Conservation (phyloP, 1,140 invertebrate genomes). For the Achatina immaculata region DNA sequence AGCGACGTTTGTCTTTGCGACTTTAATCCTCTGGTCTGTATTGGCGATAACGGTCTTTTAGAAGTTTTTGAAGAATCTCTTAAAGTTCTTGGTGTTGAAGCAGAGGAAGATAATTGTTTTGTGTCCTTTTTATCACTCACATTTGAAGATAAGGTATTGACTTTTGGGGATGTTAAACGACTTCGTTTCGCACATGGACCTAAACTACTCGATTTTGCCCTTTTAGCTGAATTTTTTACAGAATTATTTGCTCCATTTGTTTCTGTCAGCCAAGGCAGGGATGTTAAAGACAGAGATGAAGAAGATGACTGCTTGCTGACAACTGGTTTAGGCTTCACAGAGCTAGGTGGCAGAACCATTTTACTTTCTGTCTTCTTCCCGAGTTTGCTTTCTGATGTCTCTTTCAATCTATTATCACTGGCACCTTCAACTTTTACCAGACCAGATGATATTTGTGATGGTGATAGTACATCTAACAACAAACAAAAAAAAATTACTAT, state of each 20-base stretch:
- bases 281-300: not conserved
- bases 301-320: not conserved
- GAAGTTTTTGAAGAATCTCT: not conserved
- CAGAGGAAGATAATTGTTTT: not conserved
- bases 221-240: not conserved
- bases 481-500: no score
- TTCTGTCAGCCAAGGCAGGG: not conserved
- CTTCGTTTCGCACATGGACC: not conserved
- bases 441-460: not conserved
- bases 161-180: not conserved
- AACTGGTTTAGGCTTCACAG: not conserved
- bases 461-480: no score
- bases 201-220: not conserved
- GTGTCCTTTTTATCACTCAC: no score
- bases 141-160: no score
- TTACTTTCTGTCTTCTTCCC: not conserved
- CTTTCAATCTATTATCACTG: not conserved
- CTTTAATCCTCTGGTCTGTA: not conserved
- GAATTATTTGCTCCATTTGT: not conserved
- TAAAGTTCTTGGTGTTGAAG: not conserved
- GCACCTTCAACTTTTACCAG: not conserved
- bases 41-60: not conserved
- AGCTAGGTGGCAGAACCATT: not conserved
- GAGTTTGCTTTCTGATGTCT: not conserved
- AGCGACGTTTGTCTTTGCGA: not conserved